Conservation (phyloP, 2,113 vertebrate genomes). For the Myiozetetes cayanensis region DNA sequence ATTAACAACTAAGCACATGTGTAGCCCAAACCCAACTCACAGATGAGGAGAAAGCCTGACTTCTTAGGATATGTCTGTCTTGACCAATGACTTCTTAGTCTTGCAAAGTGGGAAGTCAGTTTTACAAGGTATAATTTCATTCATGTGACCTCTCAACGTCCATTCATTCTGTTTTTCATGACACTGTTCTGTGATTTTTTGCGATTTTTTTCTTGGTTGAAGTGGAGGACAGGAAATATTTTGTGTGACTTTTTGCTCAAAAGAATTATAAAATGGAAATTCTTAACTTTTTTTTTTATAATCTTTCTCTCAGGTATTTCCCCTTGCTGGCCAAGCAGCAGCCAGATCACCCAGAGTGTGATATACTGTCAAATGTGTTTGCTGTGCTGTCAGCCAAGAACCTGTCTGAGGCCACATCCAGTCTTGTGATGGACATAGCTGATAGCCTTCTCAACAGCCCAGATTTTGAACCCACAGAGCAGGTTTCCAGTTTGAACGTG, state of each 20-base stretch:
- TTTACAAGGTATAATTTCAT: neutral
- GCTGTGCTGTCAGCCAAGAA: conserved; percentile 88
- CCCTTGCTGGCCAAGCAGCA: conserved; percentile 89
- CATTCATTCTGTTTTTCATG: neutral
- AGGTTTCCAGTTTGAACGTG: conserved; percentile 68
- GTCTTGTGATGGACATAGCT: conserved; percentile 86
- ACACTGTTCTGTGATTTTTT: neutral
- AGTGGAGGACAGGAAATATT: neutral
- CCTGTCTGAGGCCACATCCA: conserved; percentile 76
- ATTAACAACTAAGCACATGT: neutral
- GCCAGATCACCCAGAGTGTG: conserved; percentile 80
- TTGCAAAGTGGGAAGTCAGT: neutral
- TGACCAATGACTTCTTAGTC: neutral
- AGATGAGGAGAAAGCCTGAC: neutral
- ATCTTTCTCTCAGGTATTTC: conserved; percentile 81
- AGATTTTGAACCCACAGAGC: conserved; percentile 82
- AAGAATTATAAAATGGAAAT: neutral
- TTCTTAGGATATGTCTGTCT: neutral
- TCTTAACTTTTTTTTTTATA: neutral
- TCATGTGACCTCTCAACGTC: neutral
- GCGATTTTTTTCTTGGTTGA: neutral
- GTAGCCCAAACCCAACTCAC: neutral
- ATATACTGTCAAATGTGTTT: conserved; percentile 87
- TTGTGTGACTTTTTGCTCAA: neutral
- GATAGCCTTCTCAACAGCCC: conserved; percentile 83